Conservation (phyloP, 92 coral and sea anemone species). For the Paramuricea clavata region DNA sequence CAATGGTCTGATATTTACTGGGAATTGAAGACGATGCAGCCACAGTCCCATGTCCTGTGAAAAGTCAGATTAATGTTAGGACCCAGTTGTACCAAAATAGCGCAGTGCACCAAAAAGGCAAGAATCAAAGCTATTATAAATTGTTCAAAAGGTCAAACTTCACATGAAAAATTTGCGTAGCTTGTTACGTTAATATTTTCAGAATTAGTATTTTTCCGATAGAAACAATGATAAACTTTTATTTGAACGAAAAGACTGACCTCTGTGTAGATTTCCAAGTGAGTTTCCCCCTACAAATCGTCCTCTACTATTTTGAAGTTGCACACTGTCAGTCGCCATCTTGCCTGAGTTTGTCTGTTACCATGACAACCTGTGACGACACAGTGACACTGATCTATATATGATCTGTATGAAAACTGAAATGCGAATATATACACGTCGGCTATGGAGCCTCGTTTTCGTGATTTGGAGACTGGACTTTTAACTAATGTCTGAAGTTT, state of each 20-base stretch:
- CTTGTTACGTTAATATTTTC: background rate
- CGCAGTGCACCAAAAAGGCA: too few species aligned
- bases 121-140: too few species aligned
- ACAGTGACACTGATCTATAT: background rate
- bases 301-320: constrained; percentile 66
- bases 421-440: too few species aligned
- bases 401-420: background rate
- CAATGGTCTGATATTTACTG: constrained; percentile 92
- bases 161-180: background rate
- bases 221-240: background rate
- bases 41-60: constrained; percentile 90
- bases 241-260: constrained; percentile 46
- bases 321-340: constrained; percentile 88
- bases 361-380: constrained; percentile 35
- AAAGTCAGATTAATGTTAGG: background rate
- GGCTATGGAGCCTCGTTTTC: too few species aligned
- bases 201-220: background rate
- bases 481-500: background rate
- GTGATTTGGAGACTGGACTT: background rate
- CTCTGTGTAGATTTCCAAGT: constrained; percentile 92
- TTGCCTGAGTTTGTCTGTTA: background rate
- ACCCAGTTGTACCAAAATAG: too few species aligned
- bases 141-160: background rate
- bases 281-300: constrained; percentile 92
- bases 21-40: constrained; percentile 98